Base-by-base conservation (phyloP, 2,113 vertebrate genomes). In the Trematocara nigrifrons region DNA sequence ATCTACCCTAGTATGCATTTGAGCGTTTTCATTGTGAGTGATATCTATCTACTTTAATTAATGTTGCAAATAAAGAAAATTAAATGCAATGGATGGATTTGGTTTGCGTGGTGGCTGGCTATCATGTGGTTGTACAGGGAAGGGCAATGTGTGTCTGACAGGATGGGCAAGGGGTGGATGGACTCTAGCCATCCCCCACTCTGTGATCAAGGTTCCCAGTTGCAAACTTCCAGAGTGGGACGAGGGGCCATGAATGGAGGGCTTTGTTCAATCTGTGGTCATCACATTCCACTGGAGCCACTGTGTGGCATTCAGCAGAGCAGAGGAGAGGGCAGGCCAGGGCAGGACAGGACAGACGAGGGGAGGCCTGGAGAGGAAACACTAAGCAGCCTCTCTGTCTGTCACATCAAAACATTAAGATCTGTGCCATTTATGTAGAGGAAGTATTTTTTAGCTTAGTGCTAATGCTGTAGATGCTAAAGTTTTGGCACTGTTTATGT, bases 231-330 rank as follows among this genome's bases (percentile, higher is more conserved):
- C 90, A 91, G 92, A 92, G 94, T 96, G 89, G 94, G 94, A 91
- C 54, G 92, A 79, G 85, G 83, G 91, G 82, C 81, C 80, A 90
- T 96, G 95, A 96, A 96, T 96, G 89, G 92, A 71, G 86, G 91
- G 95, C 95, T 96, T 96, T 96, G 96, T 96, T 91, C 90, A 5
- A 49, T 52, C 91, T 51, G 9, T 94, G 93, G 94, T 96, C 96
- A 96, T 96, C 96, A 96, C 95, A 96, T 96, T 96, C 96, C 95
- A 93, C 90, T 91, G 90, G 94, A 96, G 96, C 94, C 96, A 96
- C 93, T 91, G 52, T 91, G 95, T 86, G 94, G 94, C 85, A 84
- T 4, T 87, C 93, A 94, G 92, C 91, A 93, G 89, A 94, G 95
- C 88, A 93, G 93, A 91, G 93, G 93, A 94, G 91, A 92, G 93